Percentiles rank a stretch among this genome's conserved stretches.
These are phyloP conservation scores for Chaunax sp. DNA, from an alignment of 2,797 vertebrate species.

Conservation along the genomic window DNA sequence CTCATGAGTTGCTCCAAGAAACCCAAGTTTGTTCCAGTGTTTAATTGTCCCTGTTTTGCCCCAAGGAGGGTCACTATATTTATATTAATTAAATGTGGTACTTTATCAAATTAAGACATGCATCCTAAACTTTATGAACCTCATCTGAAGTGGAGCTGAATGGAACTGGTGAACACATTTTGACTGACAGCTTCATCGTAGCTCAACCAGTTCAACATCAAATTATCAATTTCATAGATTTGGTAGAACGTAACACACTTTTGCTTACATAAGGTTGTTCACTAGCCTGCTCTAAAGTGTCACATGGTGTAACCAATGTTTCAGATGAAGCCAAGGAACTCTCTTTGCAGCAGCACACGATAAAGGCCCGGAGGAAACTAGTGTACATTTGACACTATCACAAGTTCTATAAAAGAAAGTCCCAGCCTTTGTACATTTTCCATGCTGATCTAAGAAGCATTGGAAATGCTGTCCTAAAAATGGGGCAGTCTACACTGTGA, in stretches of 20 bases:
- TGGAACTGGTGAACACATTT: background rate
- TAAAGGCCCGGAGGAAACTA: constrained; percentile 32
- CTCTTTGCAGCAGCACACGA: background rate
- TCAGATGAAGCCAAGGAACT: constrained; percentile 19
- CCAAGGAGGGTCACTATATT: background rate
- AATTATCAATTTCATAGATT: background rate
- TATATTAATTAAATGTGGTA: background rate
- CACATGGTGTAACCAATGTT: constrained; percentile 54
- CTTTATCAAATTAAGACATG: background rate
- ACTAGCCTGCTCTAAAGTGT: constrained; percentile 11
- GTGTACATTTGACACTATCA: constrained; percentile 46
- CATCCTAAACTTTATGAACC: background rate
- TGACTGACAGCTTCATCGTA: background rate
- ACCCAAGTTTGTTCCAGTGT: background rate
- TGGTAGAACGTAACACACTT: background rate
- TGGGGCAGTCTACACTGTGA: no score
- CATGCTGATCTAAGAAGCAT: constrained; percentile 6
- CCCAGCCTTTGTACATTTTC: background rate
- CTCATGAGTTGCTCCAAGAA: constrained; percentile 12
- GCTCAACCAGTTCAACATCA: background rate
- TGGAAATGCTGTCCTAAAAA: no score
- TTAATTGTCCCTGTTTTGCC: background rate
- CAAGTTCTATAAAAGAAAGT: constrained; percentile 54
- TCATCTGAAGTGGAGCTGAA: background rate
- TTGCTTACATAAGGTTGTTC: constrained; percentile 2